Evolutionary conservation across 2,113 vertebrate genomes (phyloP).

Genomic region (Nipponia nippon): DNA sequence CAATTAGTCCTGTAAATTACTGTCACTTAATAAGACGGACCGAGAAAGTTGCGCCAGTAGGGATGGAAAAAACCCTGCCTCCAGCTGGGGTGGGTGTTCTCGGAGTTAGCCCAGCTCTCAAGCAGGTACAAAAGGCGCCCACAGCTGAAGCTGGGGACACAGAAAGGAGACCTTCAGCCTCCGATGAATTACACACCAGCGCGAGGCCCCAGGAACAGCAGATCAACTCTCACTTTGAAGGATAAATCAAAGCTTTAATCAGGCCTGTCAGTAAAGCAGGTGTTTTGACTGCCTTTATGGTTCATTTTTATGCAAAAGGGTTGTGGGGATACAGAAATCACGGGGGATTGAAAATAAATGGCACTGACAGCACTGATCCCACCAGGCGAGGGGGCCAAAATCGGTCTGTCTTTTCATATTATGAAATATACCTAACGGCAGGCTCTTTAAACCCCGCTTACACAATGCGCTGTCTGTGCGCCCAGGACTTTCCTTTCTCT

Average conservation of each 20-base stretch:
- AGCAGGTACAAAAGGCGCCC: conserved; percentile 60
- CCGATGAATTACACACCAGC: conserved; percentile 70
- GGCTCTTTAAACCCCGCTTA: conserved; percentile 21
- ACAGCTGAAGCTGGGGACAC: conserved; percentile 45
- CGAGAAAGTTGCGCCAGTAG: not conserved
- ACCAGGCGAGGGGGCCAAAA: conserved; percentile 71
- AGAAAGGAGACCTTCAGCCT: conserved; percentile 66
- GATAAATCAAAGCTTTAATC: conserved; percentile 80
- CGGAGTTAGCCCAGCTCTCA: not conserved
- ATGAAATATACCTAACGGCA: conserved; percentile 74
- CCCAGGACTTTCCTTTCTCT: conserved; percentile 35
- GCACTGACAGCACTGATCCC: conserved; percentile 75
- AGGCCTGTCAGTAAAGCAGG: conserved; percentile 79
- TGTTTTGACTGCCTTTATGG: conserved; percentile 75
- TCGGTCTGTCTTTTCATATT: conserved; percentile 78
- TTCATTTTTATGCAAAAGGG: conserved; percentile 81
- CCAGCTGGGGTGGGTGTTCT: conserved; percentile 56
- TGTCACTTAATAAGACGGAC: not conserved
- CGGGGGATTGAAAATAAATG: conserved; percentile 77
- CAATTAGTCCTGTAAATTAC: conserved; percentile 53
- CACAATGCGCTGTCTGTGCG: conserved; percentile 63
- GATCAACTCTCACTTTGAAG: conserved; percentile 52
- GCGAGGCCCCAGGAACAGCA: conserved; percentile 45
- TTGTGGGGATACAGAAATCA: conserved; percentile 75
- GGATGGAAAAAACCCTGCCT: conserved; percentile 1